Evolutionary conservation across 2,888 invertebrate genomes (phyloP), one percentile per base, ranked within the genome.

Genomic region (Trilocha varians): DNA sequence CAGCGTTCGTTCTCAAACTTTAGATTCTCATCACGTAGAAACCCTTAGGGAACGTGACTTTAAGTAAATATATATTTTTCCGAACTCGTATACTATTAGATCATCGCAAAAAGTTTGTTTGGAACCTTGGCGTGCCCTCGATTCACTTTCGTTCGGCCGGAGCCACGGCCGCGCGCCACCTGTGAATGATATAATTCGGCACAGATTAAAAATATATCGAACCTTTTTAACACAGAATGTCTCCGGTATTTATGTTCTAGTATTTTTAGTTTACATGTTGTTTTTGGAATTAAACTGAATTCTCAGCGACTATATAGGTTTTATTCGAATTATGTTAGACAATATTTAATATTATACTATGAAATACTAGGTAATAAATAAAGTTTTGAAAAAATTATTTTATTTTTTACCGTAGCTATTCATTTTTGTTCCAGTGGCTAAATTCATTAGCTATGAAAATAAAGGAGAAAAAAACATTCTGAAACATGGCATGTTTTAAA

Each of bases 51-150:
- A 43, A 44, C 65, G 63, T 64, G 65, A 62, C 59, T 58, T 55
- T 59, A 55, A 57, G 49, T 47, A 51, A 52, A 53, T 50, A 25
- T 25, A 47, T 53, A 45, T 50, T 45, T 55, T 46, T 47, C 44
- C 50, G 49, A 45, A 53, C 50, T 44, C 40, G 46, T 53, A 44
- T 43, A 47, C 46, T 54, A 51, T 59, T 57, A 55, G 59, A 65
- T 55, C 56, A 62, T 59, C 49, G 52, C 52, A 69, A 70, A 67
- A 68, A 62, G 55, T 45, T 39, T 39, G 39, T 46, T 37, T 47
- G 39, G 52, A 45, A 51, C 64, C 61, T 66, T 65, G 65, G 46
- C 52, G 49, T 59, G 65, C 63, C 69, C 70, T 68, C 62, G 63
- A 62, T 63, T 63, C 59, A 59, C 66, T 72, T 70, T 69, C 70